A percentile compares a stretch with the other conserved stretches of the same genome.
These are phyloP conservation scores for Girardia tigrina DNA, from an alignment of 2,888 invertebrate species.

Conservation along the genomic window DNA sequence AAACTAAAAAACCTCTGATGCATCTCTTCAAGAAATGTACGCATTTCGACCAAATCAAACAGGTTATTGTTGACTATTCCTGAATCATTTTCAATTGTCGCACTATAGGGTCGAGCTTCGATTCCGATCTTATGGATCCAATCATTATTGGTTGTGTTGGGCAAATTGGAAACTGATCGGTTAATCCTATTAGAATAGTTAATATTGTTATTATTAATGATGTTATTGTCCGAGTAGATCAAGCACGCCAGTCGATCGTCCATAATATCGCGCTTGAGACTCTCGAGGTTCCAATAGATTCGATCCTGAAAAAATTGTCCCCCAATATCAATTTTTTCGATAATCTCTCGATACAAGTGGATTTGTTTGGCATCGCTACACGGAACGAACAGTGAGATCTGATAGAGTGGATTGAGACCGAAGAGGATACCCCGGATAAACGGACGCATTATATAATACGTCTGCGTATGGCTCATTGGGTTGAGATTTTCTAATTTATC, in stretches of 20 bases:
- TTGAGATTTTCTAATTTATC: slow-evolving; percentile 6
- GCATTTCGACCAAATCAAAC: slow-evolving; percentile 12
- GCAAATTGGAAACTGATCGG: too few species aligned
- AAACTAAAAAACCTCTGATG: not conserved
- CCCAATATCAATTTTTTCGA: slow-evolving; percentile 1
- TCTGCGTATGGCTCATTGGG: not conserved
- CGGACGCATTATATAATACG: not conserved
- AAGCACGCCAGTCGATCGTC: slow-evolving; percentile 4
- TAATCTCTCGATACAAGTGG: not conserved
- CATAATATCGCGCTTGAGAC: slow-evolving; percentile 1
- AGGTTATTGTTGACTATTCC: not conserved
- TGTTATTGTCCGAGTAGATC: not conserved
- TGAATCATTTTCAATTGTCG: not conserved
- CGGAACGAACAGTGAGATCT: not conserved
- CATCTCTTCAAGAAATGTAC: not conserved
- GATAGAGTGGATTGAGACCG: not conserved
- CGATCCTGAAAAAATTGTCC: slow-evolving; percentile 4
- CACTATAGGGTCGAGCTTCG: not conserved
- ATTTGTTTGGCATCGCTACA: not conserved
- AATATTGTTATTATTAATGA: too few species aligned
- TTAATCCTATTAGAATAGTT: too few species aligned
- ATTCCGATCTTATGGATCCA: not conserved
- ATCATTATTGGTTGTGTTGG: slow-evolving; percentile 1
- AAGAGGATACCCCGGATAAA: slow-evolving; percentile 10
- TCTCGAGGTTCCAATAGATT: not conserved